phyloP scores from a whole-genome alignment of 2,113 vertebrate species.

The Anarrhichthys ocellatus region DNA sequence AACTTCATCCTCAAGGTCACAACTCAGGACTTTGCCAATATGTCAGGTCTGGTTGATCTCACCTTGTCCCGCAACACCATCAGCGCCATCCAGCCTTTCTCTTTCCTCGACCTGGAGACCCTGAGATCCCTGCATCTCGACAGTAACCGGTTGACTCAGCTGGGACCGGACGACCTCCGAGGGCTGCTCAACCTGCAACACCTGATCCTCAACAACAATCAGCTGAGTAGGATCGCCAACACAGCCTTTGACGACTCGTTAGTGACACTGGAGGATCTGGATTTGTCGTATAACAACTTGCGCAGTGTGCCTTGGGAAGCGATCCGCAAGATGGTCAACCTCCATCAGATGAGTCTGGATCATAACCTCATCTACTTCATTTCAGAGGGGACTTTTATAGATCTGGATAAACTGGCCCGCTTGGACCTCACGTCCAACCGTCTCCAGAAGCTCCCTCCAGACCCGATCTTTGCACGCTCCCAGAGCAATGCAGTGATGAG shows the following conservation, averaged over 20 bases:
- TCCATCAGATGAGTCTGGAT: slow-evolving; percentile 97
- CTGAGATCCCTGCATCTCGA: slow-evolving; percentile 95
- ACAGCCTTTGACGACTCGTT: slow-evolving; percentile 92
- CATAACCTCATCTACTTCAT: slow-evolving; percentile 95
- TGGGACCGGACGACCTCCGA: slow-evolving; percentile 91
- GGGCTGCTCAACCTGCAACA: slow-evolving; percentile 96
- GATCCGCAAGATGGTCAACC: slow-evolving; percentile 93
- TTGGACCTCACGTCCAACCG: slow-evolving; percentile 96
- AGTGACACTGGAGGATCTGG: slow-evolving; percentile 93
- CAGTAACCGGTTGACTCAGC: slow-evolving; percentile 92
- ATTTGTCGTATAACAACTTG: slow-evolving; percentile 98
- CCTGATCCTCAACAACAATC: slow-evolving; percentile 98
- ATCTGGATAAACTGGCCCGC: slow-evolving; percentile 92
- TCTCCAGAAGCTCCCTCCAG: slow-evolving; percentile 95
- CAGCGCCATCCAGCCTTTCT: slow-evolving; percentile 94
- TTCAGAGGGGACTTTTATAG: slow-evolving; percentile 92
- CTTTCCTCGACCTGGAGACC: slow-evolving; percentile 95
- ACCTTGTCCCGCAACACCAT: slow-evolving; percentile 97
- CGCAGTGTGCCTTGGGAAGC: slow-evolving; percentile 93
- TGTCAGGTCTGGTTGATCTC: slow-evolving; percentile 97
- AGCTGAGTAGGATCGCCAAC: slow-evolving; percentile 88
- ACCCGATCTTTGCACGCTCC: slow-evolving; percentile 94
- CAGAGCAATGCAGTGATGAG: slow-evolving; percentile 84
- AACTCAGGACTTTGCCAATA: slow-evolving; percentile 96
- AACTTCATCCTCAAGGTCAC: slow-evolving; percentile 97